phyloP scores from a whole-genome alignment of 1,140 invertebrate genomes.

The Papilio glaucus region DNA sequence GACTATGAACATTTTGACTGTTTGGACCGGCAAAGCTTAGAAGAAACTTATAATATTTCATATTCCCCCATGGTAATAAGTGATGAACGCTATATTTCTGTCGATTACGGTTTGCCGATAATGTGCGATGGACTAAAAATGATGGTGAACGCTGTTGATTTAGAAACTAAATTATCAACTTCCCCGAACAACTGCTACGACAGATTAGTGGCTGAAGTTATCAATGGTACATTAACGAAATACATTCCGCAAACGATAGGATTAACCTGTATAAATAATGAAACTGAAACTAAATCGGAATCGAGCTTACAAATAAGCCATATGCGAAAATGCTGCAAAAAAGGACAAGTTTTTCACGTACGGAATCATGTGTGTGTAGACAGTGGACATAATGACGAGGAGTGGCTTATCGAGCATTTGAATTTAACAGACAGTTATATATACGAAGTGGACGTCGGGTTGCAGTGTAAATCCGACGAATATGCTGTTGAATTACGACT shows the following conservation, averaged over 20 bases:
- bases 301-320: conserved; percentile 52
- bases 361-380: conserved; percentile 58
- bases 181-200: conserved; percentile 62
- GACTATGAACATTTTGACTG: conserved; percentile 58
- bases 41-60: conserved; percentile 52
- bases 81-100: conserved; percentile 43
- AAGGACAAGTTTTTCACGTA: conserved; percentile 58
- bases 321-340: conserved; percentile 69
- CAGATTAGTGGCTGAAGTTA: conserved; percentile 58
- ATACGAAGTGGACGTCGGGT: conserved; percentile 61
- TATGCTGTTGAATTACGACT: conserved; percentile 63
- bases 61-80: conserved; percentile 58
- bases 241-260: conserved; percentile 66
- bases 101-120: conserved; percentile 57
- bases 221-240: conserved; percentile 57
- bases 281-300: conserved; percentile 44
- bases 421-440: conserved; percentile 50
- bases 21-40: conserved; percentile 48
- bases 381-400: conserved; percentile 41
- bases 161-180: conserved; percentile 44
- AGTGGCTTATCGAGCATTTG: conserved; percentile 50
- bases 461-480: conserved; percentile 66
- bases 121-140: conserved; percentile 57
- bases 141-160: conserved; percentile 42
- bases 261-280: conserved; percentile 54